Percentiles rank a stretch among this genome's conserved stretches.
Conservation (phyloP, 2,113 vertebrate genomes). For the Anarrhichthys ocellatus region DNA sequence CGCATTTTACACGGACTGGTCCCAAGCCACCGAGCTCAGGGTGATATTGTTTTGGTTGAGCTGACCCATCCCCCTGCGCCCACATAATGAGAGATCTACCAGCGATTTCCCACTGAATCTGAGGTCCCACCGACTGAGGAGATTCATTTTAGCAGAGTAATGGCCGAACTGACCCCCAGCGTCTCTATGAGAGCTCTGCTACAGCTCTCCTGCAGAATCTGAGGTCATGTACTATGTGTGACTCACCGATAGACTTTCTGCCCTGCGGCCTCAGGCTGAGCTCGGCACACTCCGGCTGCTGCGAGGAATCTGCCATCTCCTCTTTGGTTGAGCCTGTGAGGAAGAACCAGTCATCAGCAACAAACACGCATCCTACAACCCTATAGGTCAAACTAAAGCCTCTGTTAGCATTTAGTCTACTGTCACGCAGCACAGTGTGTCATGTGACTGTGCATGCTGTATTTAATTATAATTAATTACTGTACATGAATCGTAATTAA, state of each 20-base stretch:
- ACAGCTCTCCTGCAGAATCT: slow-evolving; percentile 26
- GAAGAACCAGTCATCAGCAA: not conserved
- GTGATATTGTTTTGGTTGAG: slow-evolving; percentile 24
- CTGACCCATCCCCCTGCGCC: slow-evolving; percentile 1
- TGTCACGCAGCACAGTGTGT: not conserved
- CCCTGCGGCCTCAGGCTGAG: slow-evolving; percentile 77
- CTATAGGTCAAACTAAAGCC: not conserved
- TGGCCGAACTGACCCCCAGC: slow-evolving; percentile 42
- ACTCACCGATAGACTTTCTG: slow-evolving; percentile 83
- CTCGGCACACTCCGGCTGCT: slow-evolving; percentile 74
- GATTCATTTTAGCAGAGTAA: slow-evolving; percentile 49
- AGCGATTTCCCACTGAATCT: too few species aligned
- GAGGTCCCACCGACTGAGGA: slow-evolving; percentile 50
- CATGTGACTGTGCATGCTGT: not conserved
- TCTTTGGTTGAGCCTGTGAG: slow-evolving; percentile 80
- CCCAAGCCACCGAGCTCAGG: not conserved
- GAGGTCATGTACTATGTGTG: slow-evolving; percentile 21
- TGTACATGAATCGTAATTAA: not conserved
- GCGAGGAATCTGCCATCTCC: slow-evolving; percentile 76
- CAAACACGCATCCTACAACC: not conserved
- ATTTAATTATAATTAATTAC: not conserved
- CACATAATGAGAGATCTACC: slow-evolving; percentile 46
- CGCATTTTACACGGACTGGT: not conserved
- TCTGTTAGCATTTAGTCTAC: not conserved
- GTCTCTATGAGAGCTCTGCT: slow-evolving; percentile 31